phyloP scores from a whole-genome alignment of 1,140 invertebrate species.

The Linepithema humile region DNA sequence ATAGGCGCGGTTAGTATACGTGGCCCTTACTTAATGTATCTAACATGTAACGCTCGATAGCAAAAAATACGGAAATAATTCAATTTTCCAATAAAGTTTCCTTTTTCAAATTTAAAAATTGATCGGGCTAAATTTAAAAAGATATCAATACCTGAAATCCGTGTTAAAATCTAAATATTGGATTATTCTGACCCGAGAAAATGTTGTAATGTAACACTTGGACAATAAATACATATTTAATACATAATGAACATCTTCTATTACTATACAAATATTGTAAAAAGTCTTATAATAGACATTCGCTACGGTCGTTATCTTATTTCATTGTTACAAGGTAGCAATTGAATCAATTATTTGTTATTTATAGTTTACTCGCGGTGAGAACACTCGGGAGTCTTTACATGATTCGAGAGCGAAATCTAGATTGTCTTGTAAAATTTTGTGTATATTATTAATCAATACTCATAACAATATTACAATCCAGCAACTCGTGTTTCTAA shows the following conservation, averaged over 20 bases:
- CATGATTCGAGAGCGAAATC: conserved; percentile 12
- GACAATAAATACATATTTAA: no score
- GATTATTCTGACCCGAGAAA: no score
- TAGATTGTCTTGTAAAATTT: background rate
- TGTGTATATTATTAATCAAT: conserved; percentile 21
- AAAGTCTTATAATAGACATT: background rate
- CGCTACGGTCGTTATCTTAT: background rate
- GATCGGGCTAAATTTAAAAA: background rate
- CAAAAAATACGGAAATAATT: background rate
- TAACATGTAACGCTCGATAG: background rate
- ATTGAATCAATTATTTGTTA: background rate
- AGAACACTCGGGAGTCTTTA: conserved; percentile 10
- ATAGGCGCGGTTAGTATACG: background rate
- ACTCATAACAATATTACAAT: background rate
- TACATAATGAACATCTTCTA: no score
- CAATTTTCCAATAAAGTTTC: background rate
- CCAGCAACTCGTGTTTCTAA: background rate
- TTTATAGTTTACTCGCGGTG: background rate
- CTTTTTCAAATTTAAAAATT: background rate
- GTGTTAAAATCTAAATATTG: no score
- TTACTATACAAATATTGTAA: background rate
- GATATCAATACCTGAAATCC: background rate
- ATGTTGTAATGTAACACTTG: no score
- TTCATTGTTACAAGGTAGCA: background rate
- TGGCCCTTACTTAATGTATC: background rate